These are phyloP conservation scores for Ferrisia virgata DNA, from an alignment of 2,888 invertebrate genomes.

Conservation along the genomic window DNA sequence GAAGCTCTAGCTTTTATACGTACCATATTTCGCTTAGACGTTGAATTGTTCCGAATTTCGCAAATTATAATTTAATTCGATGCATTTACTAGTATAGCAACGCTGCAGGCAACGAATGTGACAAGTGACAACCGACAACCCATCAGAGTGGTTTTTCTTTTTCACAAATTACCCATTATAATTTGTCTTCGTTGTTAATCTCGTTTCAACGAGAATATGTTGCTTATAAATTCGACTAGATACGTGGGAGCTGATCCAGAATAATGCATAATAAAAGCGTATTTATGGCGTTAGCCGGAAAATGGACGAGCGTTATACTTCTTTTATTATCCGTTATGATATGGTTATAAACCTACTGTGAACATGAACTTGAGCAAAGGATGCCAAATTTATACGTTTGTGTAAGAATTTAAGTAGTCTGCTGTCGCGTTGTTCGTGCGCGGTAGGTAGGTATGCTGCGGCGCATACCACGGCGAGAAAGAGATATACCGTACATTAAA, in stretches of 20 bases:
- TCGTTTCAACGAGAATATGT: neutral
- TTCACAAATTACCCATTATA: no score
- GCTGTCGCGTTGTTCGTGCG: neutral
- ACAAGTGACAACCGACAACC: no score
- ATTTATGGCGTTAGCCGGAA: neutral
- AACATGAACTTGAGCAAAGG: neutral
- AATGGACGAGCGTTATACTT: neutral
- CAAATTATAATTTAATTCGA: no score
- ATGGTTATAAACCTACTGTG: neutral
- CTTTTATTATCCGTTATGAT: neutral
- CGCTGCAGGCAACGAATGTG: no score
- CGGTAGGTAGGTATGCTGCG: no score
- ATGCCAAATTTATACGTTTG: neutral
- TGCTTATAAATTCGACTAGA: neutral
- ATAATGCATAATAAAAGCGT: neutral
- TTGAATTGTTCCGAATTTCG: no score
- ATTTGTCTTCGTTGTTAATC: neutral
- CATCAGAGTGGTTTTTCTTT: no score
- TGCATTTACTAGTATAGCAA: no score
- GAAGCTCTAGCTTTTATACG: no score
- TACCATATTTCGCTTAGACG: no score
- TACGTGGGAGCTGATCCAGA: neutral
- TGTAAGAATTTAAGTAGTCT: neutral
- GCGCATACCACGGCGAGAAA: no score
- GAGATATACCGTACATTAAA: neutral